Percentiles rank a stretch among this genome's conserved stretches.
These are phyloP conservation scores for Achatina immaculata DNA, from an alignment of 1,140 invertebrate genomes.

Conservation along the genomic window DNA sequence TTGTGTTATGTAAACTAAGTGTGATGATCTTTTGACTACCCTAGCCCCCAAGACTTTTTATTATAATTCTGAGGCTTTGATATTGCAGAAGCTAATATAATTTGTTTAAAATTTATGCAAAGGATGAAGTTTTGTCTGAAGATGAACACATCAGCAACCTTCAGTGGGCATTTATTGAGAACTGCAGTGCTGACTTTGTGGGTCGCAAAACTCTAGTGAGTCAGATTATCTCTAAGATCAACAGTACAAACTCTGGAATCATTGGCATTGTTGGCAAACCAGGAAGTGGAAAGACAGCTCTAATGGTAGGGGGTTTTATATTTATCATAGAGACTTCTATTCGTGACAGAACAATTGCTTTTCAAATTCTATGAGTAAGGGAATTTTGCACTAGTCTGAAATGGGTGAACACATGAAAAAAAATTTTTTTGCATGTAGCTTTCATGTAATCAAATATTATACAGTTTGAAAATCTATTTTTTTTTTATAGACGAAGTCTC, in stretches of 20 bases:
- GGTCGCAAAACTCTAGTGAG: slow-evolving; percentile 63
- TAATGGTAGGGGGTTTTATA: slow-evolving; percentile 59
- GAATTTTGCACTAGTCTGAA: too few species aligned
- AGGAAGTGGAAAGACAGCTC: slow-evolving; percentile 70
- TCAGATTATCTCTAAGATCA: slow-evolving; percentile 59
- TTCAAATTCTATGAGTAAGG: too few species aligned
- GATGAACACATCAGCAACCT: slow-evolving; percentile 57
- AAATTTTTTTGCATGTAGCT: not conserved
- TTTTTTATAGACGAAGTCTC: too few species aligned
- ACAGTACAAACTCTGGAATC: slow-evolving; percentile 53
- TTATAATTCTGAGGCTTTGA: too few species aligned
- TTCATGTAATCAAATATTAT: too few species aligned
- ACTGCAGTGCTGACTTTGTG: slow-evolving; percentile 55
- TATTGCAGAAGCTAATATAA: too few species aligned
- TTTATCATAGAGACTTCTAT: too few species aligned
- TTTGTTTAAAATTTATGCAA: not conserved
- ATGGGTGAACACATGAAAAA: not conserved
- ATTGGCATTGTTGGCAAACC: slow-evolving; percentile 65
- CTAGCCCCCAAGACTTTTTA: too few species aligned
- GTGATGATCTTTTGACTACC: too few species aligned
- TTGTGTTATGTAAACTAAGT: too few species aligned
- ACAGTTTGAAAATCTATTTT: too few species aligned
- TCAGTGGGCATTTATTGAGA: slow-evolving; percentile 61
- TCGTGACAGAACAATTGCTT: too few species aligned
- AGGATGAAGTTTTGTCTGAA: slow-evolving; percentile 65